Evolutionary conservation across 2,113 vertebrate species (phyloP), one percentile per base, ranked within the genome.

Genomic region (Bettongia penicillata): DNA sequence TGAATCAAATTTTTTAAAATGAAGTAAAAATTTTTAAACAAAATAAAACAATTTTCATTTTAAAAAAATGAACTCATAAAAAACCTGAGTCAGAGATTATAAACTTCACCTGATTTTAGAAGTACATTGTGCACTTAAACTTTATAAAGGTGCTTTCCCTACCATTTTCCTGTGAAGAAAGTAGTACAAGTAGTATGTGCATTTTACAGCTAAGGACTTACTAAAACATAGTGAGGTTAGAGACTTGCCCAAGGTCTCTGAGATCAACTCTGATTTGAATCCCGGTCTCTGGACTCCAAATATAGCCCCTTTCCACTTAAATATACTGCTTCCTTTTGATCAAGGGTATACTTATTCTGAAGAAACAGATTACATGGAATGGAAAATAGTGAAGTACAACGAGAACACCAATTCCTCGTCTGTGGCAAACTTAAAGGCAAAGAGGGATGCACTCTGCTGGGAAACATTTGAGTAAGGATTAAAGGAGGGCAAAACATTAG

Each of bases 41-140:
- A 95, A 55, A 57, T n/a, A 3, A 25, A 92, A 94, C 22, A 94
- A 90, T 77, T 89, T 51, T 91, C 90, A 91, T 50, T 95, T 77
- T 91, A 94, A 93, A 96, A 68, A 14, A 96, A 96, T 61, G 8
- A 97, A 96, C 61, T 91, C 24, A 51, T 94, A 95, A 96, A 94
- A 94, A 97, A 91, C 51, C 26, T 89, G 96, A 97, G 96, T 53
- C 55, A 97, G 97, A 94, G 51, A 28, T 91, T 51, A 22, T 93
- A 43, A 84, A 43, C n/a, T 84, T 84, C n/a, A 43, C n/a, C 37
- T 84, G 19, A 43, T 84, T 84, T 84, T 84, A 84, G 68, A 84
- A 43, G 68, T 19, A 84, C 37, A 23, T 84, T 23, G 16, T 84
- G 16, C 2, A 22, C 43, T n/a, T 84, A 43, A 43, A 0, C n/a